Evolutionary conservation across 2,888 invertebrate genomes (phyloP), one percentile per base, ranked within the genome.

Genomic region (Herminia tarsipennalis): DNA sequence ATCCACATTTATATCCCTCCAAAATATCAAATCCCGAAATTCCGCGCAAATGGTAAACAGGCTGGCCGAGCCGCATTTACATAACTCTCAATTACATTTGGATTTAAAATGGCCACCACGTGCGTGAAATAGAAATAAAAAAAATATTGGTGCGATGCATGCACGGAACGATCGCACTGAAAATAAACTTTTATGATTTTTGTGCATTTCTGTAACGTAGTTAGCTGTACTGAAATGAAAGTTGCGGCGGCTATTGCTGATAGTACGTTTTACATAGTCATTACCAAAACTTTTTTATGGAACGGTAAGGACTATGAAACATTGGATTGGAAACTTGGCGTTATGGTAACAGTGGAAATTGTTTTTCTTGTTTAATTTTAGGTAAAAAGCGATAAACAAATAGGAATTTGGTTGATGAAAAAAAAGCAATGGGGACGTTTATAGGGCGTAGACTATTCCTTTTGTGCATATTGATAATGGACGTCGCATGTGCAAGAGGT

Each of bases 61-160:
- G 53, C 67, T 60, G 67, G 53, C 67, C 67, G 67, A 57, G 50
- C 60, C 52, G 46, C 63, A 76, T 77, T 77, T 77, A 75, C 76
- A 76, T 77, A 77, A 76, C 76, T 77, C 76, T 73, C 76, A 77
- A 77, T 77, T 77, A 77, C 76, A 76, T 76, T 73, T 73, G 73
- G 76, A 76, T 77, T 77, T 77, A 77, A 76, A 77, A 76, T 76
- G 76, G 75, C 73, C 54, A 66, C 52, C 76, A 69, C 75, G 75
- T 77, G 76, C 66, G 73, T 69, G 68, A 73, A 76, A 76, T 76
- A 75, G 71, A 75, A 73, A 75, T 70, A 70, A 76, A 76, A 73
- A 64, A 69, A 67, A 70, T 61, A 72, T 55, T 42, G 60, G 56
- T 27, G 63, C 57, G 62, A 67, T 66, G 66, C 58, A 68, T 69